A percentile compares a stretch with the other conserved stretches of the same genome.
These are phyloP conservation scores for Dynastes tityus DNA, from an alignment of 2,888 invertebrate genomes.

Conservation along the genomic window DNA sequence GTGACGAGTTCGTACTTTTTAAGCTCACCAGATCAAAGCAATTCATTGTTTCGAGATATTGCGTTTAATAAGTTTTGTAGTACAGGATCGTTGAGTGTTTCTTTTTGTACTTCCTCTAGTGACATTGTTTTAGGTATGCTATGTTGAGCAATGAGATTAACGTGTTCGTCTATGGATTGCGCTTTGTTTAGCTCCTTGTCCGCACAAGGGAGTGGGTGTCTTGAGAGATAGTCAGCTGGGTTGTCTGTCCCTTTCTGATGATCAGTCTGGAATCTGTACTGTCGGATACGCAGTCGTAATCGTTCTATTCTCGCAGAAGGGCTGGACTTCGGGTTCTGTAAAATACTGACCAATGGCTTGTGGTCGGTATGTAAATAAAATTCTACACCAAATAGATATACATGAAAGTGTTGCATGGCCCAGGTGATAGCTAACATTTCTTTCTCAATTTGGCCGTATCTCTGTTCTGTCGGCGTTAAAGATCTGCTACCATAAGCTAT, in stretches of 20 bases:
- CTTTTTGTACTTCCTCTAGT: constrained; percentile 47
- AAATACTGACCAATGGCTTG: constrained; percentile 52
- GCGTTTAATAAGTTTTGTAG: constrained; percentile 15
- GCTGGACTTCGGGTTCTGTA: constrained; percentile 45
- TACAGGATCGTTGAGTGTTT: constrained; percentile 45
- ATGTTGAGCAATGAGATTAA: constrained; percentile 44
- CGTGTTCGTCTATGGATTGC: constrained; percentile 39
- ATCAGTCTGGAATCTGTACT: constrained; percentile 48
- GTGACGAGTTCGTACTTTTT: constrained; percentile 8
- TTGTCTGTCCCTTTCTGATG: constrained; percentile 53
- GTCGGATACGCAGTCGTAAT: constrained; percentile 49
- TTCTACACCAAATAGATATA: constrained; percentile 61
- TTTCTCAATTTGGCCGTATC: constrained; percentile 64
- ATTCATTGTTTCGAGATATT: neutral
- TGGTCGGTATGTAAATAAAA: constrained; percentile 54
- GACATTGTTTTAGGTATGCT: constrained; percentile 45
- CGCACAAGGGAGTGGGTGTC: constrained; percentile 44
- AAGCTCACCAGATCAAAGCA: neutral
- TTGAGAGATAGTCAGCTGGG: constrained; percentile 54
- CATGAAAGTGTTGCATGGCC: constrained; percentile 59
- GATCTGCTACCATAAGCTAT: constrained; percentile 63
- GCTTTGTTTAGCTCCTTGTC: constrained; percentile 37
- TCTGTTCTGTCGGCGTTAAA: constrained; percentile 44
- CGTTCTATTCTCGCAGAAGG: constrained; percentile 52
- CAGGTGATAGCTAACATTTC: constrained; percentile 62